Conservation (phyloP, 2,797 vertebrate species). For the Epinephelus awoara region DNA sequence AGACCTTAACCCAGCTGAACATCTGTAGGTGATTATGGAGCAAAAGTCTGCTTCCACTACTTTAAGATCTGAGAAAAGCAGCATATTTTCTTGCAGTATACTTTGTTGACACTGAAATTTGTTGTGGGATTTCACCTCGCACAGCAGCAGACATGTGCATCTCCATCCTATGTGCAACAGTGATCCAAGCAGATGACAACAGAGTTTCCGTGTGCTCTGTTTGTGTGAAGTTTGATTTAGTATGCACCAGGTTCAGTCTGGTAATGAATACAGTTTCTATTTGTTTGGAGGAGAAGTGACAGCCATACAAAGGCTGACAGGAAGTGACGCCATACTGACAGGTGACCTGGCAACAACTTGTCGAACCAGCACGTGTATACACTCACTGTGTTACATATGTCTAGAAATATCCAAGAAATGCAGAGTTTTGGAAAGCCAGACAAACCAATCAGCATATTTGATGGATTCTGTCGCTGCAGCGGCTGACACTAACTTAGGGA, state of each 20-base stretch:
- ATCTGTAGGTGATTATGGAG: background rate
- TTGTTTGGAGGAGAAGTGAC: slow-evolving; percentile 40
- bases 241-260: slow-evolving; percentile 45
- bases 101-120: slow-evolving; percentile 27
- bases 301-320: slow-evolving; percentile 51
- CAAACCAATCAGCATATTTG: slow-evolving; percentile 2
- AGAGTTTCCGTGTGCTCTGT: slow-evolving; percentile 31
- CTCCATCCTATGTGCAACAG: slow-evolving; percentile 29
- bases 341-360: slow-evolving; percentile 46
- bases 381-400: slow-evolving; percentile 15
- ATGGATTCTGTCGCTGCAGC: slow-evolving; percentile 5
- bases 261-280: slow-evolving; percentile 48
- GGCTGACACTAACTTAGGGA: slow-evolving; percentile 5
- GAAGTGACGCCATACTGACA: slow-evolving; percentile 67
- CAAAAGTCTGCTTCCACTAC: background rate
- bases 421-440: slow-evolving; percentile 3
- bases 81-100: slow-evolving; percentile 3
- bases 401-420: slow-evolving; percentile 20
- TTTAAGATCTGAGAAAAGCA: slow-evolving; percentile 2
- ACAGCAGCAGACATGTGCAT: slow-evolving; percentile 7
- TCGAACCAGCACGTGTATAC: slow-evolving; percentile 33
- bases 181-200: slow-evolving; percentile 39
- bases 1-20: background rate
- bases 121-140: slow-evolving; percentile 9
- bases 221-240: slow-evolving; percentile 40